phyloP scores from a whole-genome alignment of 2,888 invertebrate genomes.

The Lymantria monacha region DNA sequence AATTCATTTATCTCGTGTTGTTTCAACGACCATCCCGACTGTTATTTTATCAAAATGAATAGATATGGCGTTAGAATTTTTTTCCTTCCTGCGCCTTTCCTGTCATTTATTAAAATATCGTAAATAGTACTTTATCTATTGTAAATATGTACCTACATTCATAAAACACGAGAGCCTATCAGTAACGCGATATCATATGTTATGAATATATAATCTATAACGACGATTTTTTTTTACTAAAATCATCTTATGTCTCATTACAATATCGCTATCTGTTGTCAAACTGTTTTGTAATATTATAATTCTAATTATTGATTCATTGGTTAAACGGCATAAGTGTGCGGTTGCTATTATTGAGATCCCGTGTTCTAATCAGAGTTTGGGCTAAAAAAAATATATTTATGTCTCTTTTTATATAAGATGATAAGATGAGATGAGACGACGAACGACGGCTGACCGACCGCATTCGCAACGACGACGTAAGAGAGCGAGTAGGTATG shows the following conservation, averaged over 20 bases:
- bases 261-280: not conserved
- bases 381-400: no score
- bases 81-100: constrained; percentile 1
- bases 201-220: constrained; percentile 11
- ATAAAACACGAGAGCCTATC: constrained; percentile 49
- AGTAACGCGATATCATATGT: constrained; percentile 38
- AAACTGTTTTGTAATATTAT: not conserved
- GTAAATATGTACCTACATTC: constrained; percentile 38
- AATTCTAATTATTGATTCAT: no score
- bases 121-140: constrained; percentile 59
- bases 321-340: no score
- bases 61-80: constrained; percentile 19
- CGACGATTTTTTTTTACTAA: not conserved
- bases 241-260: not conserved
- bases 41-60: constrained; percentile 17
- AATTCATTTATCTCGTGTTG: no score
- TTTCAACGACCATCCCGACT: not conserved
- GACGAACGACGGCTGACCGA: no score
- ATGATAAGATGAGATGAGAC: no score
- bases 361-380: no score
- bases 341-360: no score
- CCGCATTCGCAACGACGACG: no score
- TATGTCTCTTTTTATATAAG: no score
- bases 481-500: no score
- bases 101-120: constrained; percentile 34